Base-by-base conservation (phyloP, 2,888 invertebrate genomes). In the Lasioglossum lativentre region DNA sequence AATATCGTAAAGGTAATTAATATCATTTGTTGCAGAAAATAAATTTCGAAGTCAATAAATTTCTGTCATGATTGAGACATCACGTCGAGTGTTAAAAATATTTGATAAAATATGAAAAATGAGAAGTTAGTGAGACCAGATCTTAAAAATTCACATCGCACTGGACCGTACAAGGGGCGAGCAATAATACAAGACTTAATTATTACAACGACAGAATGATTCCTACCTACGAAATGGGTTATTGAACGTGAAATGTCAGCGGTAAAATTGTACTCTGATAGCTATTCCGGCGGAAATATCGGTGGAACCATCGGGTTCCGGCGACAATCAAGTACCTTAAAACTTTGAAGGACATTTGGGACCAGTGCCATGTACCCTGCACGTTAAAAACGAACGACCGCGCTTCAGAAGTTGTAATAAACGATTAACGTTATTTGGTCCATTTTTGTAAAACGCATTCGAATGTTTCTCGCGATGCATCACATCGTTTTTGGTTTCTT, bases 261-360 rank as follows among this genome's bases (percentile, higher is more conserved):
- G 14, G 59, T 88, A 78, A 78, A 77, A 84, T 88, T 90, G 83
- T 90, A 85, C 85, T 90, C 52, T 80, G 71, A 73, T 78, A 88
- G 56, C 88, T 87, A 85, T 68, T 82, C 72, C 42, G 77, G 88
- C 74, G 16, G 79, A 81, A 75, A 84, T 30, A 71, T 56, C 63
- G 76, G 23, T 59, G 75, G 45, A 80, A 75, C 82, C 77, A 76
- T 82, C 83, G 63, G 19, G 85, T 68, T 78, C 80, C 59, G 23
- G 56, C 47, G 42, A 76, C 83, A 80, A 86, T 34, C 73, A 85
- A 85, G 42, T 87, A 75, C 40, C 27, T 77, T 63, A 68, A 77
- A 82, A 77, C 66, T 78, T 74, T 40, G 70, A 80, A 74, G 66
- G 71, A 80, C 73, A 76, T 74, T 76, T 76, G 80, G 38, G 66